phyloP scores from a whole-genome alignment of 2,113 vertebrate species.

The Aleadryas rufinucha region DNA sequence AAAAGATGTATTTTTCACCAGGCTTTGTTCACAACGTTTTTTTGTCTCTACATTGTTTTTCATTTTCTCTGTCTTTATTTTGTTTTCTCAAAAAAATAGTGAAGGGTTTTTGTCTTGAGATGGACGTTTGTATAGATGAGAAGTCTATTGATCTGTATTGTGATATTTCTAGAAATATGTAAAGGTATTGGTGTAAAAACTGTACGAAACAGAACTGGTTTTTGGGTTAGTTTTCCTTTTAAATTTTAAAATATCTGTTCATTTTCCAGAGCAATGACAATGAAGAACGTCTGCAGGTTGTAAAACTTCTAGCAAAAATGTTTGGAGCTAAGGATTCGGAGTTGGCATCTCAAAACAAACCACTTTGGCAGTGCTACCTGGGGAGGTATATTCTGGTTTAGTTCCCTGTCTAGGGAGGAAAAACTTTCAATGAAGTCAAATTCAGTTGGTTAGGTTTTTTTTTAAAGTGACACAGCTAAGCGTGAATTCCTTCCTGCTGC shows the following conservation, averaged over 20 bases:
- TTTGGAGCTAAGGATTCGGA: constrained; percentile 98
- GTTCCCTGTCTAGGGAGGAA: not conserved
- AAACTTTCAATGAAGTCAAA: not conserved
- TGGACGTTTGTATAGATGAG: not conserved
- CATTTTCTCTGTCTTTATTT: not conserved
- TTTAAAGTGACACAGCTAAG: not conserved
- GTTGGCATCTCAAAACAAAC: constrained; percentile 95
- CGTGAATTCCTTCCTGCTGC: not conserved
- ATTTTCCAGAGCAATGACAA: constrained; percentile 94
- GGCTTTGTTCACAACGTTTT: not conserved
- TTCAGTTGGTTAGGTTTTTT: not conserved
- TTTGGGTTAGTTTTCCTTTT: not conserved
- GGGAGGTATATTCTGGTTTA: constrained; percentile 82
- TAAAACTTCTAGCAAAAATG: constrained; percentile 98
- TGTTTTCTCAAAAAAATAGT: not conserved
- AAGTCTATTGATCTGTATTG: not conserved
- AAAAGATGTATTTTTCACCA: not conserved
- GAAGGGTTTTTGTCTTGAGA: not conserved
- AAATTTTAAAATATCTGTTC: not conserved
- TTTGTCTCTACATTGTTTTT: not conserved
- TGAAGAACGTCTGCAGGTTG: constrained; percentile 97
- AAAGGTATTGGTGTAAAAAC: not conserved
- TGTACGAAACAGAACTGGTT: not conserved
- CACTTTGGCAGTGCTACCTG: constrained; percentile 98
- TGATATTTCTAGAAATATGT: not conserved